Conservation (phyloP, 2,113 vertebrate species). For the Elanus axillaris region DNA sequence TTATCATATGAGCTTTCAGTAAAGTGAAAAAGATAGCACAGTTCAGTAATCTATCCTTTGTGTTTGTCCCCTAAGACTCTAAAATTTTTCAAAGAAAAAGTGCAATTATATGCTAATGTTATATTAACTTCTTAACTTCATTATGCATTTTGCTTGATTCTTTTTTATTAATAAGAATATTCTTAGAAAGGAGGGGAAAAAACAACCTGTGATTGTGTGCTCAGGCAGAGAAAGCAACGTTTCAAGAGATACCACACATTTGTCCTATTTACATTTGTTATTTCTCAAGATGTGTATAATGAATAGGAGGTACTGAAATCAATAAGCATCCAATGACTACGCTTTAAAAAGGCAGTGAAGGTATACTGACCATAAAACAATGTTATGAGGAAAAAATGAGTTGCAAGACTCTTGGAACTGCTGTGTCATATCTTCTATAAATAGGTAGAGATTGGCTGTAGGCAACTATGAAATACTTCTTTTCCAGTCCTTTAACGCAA, state of each 20-base stretch:
- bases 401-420: neutral
- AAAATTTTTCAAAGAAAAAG: neutral
- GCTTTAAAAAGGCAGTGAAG: neutral
- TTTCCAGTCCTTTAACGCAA: neutral
- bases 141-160: neutral
- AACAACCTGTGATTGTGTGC: neutral
- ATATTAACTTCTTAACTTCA: neutral
- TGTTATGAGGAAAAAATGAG: neutral
- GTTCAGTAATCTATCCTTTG: neutral
- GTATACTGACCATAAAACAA: neutral
- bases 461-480: neutral
- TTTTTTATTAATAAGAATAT: neutral
- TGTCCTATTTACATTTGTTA: neutral
- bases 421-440: neutral
- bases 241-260: neutral
- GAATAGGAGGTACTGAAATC: neutral
- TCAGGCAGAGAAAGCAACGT: neutral
- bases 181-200: neutral
- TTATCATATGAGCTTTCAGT: neutral
- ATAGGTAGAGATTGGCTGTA: neutral
- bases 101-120: neutral
- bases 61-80: neutral
- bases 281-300: neutral
- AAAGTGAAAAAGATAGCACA: neutral
- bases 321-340: neutral